Evolutionary conservation across 64 coral and sea anemone species (phyloP).

Genomic region (Stylophora pistillata): DNA sequence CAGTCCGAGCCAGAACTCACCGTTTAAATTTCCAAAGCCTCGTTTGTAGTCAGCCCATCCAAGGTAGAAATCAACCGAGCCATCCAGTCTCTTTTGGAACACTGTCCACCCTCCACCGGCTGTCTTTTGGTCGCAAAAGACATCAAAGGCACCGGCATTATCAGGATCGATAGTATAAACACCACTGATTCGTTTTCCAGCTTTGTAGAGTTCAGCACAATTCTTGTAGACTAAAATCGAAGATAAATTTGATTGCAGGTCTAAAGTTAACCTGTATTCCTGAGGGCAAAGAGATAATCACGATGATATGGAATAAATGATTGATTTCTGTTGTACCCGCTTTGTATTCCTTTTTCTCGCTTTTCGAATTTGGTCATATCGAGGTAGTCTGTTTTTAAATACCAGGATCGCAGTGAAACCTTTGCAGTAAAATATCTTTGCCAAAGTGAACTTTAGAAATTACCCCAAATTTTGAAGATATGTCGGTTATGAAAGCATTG

Average conservation of each 20-base stretch:
- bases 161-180: neutral
- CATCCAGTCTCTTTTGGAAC: neutral
- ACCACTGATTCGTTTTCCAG: neutral
- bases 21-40: constrained; percentile 30
- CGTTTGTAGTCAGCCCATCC: constrained; percentile 38
- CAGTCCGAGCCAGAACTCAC: constrained; percentile 23
- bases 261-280: no score
- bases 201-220: constrained; percentile 4
- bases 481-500: no score
- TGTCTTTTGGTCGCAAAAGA: neutral
- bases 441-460: no score
- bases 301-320: no score
- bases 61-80: neutral
- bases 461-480: no score
- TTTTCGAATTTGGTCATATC: no score
- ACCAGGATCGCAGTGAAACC: no score
- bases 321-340: no score
- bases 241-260: no score
- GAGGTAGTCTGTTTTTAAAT: no score
- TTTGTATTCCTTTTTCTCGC: no score
- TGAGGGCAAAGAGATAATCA: neutral
- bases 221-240: constrained; percentile 19
- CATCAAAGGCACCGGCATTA: neutral
- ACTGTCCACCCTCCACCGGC: neutral
- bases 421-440: no score